phyloP scores from a whole-genome alignment of 1,140 invertebrate species.

The Drosophila nasuta region DNA sequence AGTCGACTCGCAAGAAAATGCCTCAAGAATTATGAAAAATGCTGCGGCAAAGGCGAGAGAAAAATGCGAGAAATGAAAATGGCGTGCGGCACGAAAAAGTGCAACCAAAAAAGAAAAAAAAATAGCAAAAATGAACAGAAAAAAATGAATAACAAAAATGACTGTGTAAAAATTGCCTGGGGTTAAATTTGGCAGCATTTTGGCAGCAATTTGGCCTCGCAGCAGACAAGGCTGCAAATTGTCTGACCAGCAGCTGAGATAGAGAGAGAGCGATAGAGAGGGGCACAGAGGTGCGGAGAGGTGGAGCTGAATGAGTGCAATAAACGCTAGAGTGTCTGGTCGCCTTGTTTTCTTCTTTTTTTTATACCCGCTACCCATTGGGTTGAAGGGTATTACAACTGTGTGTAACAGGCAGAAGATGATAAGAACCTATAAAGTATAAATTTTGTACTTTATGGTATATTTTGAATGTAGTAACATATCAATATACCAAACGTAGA shows the following conservation, averaged over 20 bases:
- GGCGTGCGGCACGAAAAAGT: constrained; percentile 81
- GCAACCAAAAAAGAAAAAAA: constrained; percentile 43
- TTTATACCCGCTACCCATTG: not conserved
- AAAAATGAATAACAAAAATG: constrained; percentile 35
- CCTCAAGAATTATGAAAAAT: constrained; percentile 83
- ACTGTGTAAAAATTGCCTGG: constrained; percentile 68
- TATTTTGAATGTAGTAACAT: no score
- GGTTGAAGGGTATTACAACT: no score
- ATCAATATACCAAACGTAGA: no score
- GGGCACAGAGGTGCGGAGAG: not conserved
- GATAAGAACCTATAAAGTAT: no score
- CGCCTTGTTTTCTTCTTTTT: constrained; percentile 11
- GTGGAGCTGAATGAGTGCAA: constrained; percentile 57
- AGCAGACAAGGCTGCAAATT: constrained; percentile 78
- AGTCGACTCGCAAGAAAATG: constrained; percentile 39
- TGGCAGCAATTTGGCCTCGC: constrained; percentile 38
- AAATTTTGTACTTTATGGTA: no score
- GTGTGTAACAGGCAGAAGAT: no score
- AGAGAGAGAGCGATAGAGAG: not conserved
- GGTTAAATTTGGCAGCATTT: constrained; percentile 79
- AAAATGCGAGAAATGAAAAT: constrained; percentile 63
- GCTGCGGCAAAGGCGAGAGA: constrained; percentile 61
- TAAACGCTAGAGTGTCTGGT: constrained; percentile 77
- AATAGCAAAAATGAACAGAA: constrained; percentile 34
- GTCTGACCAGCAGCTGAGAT: constrained; percentile 64